Conservation (phyloP, 2,113 vertebrate species). For the Rhinoderma darwinii region DNA sequence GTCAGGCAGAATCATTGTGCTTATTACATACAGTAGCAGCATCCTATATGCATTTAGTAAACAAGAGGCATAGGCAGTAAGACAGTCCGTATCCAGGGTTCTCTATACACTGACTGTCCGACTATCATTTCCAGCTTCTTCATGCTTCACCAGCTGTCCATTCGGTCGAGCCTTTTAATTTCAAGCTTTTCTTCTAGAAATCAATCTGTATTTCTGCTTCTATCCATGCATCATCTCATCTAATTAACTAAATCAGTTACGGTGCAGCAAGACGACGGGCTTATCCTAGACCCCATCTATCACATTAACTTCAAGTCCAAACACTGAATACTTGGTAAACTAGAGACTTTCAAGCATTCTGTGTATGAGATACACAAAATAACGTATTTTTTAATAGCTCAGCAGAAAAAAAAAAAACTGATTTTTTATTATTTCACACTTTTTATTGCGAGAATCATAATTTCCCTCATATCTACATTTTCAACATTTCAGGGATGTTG, state of each 20-base stretch:
- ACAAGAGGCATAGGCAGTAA: neutral
- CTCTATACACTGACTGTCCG: constrained; percentile 22
- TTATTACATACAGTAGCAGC: neutral
- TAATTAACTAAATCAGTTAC: constrained; percentile 59
- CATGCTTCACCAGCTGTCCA: constrained; percentile 56
- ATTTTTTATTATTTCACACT: neutral
- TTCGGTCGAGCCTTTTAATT: constrained; percentile 57
- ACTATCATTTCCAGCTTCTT: constrained; percentile 47
- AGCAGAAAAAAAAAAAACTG: neutral
- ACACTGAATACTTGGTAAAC: constrained; percentile 43
- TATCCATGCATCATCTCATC: constrained; percentile 56
- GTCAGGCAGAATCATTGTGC: neutral
- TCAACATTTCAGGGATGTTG: neutral
- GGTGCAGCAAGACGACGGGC: constrained; percentile 42
- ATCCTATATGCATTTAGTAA: neutral
- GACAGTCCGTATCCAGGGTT: neutral
- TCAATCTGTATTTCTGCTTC: constrained; percentile 59
- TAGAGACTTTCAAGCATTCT: neutral
- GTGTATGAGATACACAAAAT: neutral
- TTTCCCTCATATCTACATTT: neutral
- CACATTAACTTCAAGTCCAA: constrained; percentile 49
- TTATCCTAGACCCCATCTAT: constrained; percentile 56
- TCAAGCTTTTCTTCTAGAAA: constrained; percentile 60
- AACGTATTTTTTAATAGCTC: neutral
- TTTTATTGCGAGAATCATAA: constrained; percentile 12